Evolutionary conservation across 37 sponge, comb jelly and placozoan genomes (phyloP).

Genomic region (Agelas oroides): DNA sequence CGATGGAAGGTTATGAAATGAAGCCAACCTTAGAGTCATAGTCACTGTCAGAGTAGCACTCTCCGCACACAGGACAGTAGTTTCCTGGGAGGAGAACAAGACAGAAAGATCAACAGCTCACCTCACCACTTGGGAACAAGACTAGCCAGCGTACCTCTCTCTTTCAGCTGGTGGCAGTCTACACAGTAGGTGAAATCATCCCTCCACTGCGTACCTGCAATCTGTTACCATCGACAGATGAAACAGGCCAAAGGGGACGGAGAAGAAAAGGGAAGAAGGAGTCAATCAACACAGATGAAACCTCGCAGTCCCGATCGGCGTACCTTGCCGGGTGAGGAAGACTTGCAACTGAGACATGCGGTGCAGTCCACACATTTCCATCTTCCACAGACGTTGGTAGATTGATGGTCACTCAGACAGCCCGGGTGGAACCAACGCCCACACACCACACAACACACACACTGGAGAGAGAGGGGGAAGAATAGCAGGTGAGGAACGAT

Average conservation of each 20-base stretch:
- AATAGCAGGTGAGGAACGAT: neutral
- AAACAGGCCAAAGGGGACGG: no score
- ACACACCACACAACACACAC: constrained; percentile 45
- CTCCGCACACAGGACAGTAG: constrained; percentile 89
- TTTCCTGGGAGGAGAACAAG: constrained; percentile 73
- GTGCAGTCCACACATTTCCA: constrained; percentile 72
- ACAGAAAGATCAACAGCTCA: no score
- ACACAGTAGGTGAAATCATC: constrained; percentile 59
- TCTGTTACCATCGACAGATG: neutral
- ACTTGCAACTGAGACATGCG: constrained; percentile 48
- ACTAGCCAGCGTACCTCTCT: constrained; percentile 27
- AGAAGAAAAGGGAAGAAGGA: neutral
- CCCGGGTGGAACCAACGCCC: constrained; percentile 42
- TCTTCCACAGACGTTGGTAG: neutral
- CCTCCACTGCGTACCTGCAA: constrained; percentile 20
- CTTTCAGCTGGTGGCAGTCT: constrained; percentile 32
- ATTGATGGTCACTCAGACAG: constrained; percentile 55
- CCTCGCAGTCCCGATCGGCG: neutral
- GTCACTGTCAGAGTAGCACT: constrained; percentile 84
- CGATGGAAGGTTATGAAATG: no score
- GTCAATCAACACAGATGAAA: no score
- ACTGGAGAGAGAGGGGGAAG: constrained; percentile 26
- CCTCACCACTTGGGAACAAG: no score
- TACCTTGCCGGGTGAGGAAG: constrained; percentile 41
- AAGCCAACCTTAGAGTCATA: constrained; percentile 79